These are phyloP conservation scores for Dione juno DNA, from an alignment of 2,888 invertebrate species.

Conservation along the genomic window DNA sequence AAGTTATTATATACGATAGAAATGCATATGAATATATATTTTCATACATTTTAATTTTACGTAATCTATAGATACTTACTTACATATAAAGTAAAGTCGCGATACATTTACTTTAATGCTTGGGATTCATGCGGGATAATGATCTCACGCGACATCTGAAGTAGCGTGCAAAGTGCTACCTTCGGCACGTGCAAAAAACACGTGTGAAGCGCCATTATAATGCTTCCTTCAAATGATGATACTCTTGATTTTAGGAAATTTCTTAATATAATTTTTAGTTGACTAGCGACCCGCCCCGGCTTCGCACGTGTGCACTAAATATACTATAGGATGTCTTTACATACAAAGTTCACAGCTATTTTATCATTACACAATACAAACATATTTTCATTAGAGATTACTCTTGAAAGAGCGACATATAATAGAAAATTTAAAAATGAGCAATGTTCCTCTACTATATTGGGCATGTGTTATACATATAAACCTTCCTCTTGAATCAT, in stretches of 20 bases:
- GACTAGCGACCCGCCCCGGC: neutral
- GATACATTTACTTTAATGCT: slow-evolving; percentile 16
- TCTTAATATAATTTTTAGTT: neutral
- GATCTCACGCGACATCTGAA: slow-evolving; percentile 24
- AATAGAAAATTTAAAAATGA: no score
- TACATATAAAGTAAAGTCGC: slow-evolving; percentile 13
- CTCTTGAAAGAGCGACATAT: no score
- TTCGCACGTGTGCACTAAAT: no score
- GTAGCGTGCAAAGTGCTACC: slow-evolving; percentile 20
- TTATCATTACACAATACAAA: no score
- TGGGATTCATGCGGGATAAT: slow-evolving; percentile 26
- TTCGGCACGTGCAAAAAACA: slow-evolving; percentile 18
- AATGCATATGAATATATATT: no score
- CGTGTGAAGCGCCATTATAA: slow-evolving; percentile 6
- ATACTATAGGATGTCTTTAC: no score
- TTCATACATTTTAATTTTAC: slow-evolving; percentile 11
- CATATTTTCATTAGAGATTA: no score
- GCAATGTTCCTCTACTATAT: no score
- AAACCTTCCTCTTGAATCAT: no score
- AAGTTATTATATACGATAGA: no score
- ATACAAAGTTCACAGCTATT: no score
- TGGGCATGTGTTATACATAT: no score
- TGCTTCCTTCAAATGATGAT: slow-evolving; percentile 1
- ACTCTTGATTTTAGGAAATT: neutral
- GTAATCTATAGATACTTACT: slow-evolving; percentile 1